Percentiles rank a stretch among this genome's conserved stretches.
Evolutionary conservation across 2,888 invertebrate genomes (phyloP).

Genomic region (Sacculina carcini): DNA sequence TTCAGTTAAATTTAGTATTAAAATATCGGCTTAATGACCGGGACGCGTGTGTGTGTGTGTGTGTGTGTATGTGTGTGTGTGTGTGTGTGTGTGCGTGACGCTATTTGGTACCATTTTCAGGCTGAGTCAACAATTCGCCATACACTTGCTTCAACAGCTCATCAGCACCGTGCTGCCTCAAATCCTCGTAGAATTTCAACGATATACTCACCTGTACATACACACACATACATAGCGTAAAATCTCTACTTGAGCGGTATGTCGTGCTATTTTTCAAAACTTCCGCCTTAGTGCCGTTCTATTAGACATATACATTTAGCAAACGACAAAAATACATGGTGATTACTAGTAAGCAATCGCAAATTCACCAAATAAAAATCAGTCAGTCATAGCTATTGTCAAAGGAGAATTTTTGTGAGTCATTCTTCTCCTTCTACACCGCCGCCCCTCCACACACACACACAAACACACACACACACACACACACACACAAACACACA

Average conservation of each 20-base stretch:
- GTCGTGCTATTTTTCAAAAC: neutral
- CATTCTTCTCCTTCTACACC: too few species aligned
- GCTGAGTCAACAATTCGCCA: conserved; percentile 47
- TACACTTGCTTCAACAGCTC: conserved; percentile 80
- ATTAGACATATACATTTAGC: neutral
- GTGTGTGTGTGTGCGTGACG: conserved; percentile 17
- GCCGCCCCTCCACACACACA: too few species aligned
- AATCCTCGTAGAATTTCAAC: conserved; percentile 90
- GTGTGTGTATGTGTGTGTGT: conserved; percentile 5
- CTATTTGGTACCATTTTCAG: conserved; percentile 86
- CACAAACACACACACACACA: too few species aligned
- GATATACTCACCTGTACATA: conserved; percentile 73
- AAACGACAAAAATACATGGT: too few species aligned
- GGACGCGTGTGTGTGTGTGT: too few species aligned
- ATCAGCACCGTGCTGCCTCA: conserved; percentile 94
- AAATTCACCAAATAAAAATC: too few species aligned
- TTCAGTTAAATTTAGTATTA: too few species aligned
- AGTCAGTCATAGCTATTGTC: too few species aligned
- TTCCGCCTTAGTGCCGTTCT: neutral
- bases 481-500: too few species aligned
- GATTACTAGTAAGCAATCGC: too few species aligned
- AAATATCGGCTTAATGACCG: neutral
- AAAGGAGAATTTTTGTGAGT: too few species aligned
- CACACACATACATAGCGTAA: neutral
- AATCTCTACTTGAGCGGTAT: too few species aligned